phyloP scores from a whole-genome alignment of 2,888 invertebrate genomes.

The Andrena haemorrhoa region DNA sequence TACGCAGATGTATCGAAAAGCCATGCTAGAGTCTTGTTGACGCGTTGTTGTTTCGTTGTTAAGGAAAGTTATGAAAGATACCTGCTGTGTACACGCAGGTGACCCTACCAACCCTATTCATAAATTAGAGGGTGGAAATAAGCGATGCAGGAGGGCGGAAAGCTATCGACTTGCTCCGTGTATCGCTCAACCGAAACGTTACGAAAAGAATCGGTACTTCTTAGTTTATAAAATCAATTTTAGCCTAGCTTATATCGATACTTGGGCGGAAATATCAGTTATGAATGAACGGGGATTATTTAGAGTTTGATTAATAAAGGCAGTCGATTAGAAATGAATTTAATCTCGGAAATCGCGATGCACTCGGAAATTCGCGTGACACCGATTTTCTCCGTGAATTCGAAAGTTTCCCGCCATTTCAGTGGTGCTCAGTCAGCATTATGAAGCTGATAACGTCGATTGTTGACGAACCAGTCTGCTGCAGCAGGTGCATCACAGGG shows the following conservation, averaged over 20 bases:
- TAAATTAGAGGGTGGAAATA: constrained; percentile 29
- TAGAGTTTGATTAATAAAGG: no score
- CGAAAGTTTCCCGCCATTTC: constrained; percentile 70
- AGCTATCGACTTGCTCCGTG: neutral
- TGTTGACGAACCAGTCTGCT: constrained; percentile 72
- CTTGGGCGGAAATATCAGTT: neutral
- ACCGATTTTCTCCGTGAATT: constrained; percentile 20
- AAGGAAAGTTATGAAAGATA: constrained; percentile 67
- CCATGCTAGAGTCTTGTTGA: constrained; percentile 63
- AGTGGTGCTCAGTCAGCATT: constrained; percentile 65
- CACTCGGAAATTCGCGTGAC: neutral
- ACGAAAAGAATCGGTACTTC: no score
- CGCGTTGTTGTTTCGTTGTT: constrained; percentile 72
- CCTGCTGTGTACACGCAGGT: constrained; percentile 26
- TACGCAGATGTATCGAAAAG: constrained; percentile 11
- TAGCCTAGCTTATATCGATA: neutral
- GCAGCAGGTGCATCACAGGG: constrained; percentile 68
- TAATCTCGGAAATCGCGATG: neutral
- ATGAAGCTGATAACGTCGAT: constrained; percentile 66
- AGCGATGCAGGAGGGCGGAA: neutral
- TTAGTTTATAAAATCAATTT: constrained; percentile 1
- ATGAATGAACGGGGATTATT: neutral
- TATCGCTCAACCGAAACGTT: neutral
- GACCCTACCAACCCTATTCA: constrained; percentile 52
- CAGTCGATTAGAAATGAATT: neutral